Conservation (phyloP, 1,140 invertebrate genomes). For the Diploscapter pachys region DNA sequence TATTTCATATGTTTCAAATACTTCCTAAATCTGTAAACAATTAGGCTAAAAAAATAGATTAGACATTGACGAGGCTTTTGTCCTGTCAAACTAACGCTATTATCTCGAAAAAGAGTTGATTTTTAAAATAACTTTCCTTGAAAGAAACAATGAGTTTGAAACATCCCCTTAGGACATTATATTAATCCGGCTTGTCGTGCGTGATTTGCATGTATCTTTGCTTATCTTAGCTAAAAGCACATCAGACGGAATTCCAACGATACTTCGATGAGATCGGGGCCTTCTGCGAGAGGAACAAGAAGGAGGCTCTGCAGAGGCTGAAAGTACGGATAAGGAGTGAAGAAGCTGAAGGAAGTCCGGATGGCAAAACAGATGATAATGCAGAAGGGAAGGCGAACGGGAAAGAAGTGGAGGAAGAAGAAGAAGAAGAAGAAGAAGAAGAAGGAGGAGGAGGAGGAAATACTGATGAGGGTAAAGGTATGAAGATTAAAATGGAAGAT, state of each 20-base stretch:
- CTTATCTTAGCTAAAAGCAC: conserved; percentile 27
- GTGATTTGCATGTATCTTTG: conserved; percentile 14
- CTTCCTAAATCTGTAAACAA: conserved; percentile 9
- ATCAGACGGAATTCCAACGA: conserved; percentile 38
- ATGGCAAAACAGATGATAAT: too few relatives aligned
- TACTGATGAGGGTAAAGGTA: background rate
- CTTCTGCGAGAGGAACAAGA: conserved; percentile 36
- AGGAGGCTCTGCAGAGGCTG: conserved; percentile 23
- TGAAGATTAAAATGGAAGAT: conserved; percentile 10
- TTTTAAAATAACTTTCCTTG: background rate
- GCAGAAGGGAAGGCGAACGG: too few relatives aligned
- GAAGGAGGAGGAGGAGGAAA: background rate
- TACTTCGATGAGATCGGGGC: conserved; percentile 39
- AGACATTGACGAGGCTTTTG: too few relatives aligned
- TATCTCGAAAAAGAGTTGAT: too few relatives aligned
- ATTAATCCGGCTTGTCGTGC: background rate
- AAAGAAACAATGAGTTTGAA: conserved; percentile 21
- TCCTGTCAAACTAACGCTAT: too few relatives aligned
- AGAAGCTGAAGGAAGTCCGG: too few relatives aligned
- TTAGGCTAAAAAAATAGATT: conserved; percentile 3
- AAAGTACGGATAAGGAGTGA: conserved; percentile 1
- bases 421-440: conserved; percentile 3
- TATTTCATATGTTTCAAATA: conserved; percentile 11
- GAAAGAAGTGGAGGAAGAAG: background rate
- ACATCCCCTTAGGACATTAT: too few relatives aligned